Percentiles rank a stretch among this genome's conserved stretches.
Conservation (phyloP, 2,888 invertebrate genomes). For the Lingula anatina region DNA sequence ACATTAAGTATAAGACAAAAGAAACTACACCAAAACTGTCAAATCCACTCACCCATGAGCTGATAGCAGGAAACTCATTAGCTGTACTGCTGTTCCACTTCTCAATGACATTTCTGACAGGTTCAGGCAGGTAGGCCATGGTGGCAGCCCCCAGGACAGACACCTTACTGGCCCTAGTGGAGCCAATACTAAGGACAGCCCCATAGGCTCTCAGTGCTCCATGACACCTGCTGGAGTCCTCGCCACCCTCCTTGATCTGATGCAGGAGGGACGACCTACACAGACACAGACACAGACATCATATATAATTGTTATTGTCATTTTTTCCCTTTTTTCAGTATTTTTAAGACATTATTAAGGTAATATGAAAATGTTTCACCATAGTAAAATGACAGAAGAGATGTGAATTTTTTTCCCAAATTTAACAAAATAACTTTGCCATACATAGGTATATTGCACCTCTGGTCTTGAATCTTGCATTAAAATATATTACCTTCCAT, state of each 20-base stretch:
- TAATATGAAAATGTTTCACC: not conserved
- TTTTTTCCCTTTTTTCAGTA: no score
- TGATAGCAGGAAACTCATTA: constrained; percentile 57
- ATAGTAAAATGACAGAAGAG: no score
- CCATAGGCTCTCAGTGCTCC: constrained; percentile 45
- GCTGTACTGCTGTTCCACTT: constrained; percentile 60
- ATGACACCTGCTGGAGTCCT: not conserved
- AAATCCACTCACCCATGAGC: constrained; percentile 58
- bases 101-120: constrained; percentile 59
- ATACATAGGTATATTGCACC: no score
- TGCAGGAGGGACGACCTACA: constrained; percentile 57
- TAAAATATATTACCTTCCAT: no score
- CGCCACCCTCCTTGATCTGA: constrained; percentile 22
- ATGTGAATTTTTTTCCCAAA: no score
- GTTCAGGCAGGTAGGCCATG: constrained; percentile 57
- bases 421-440: no score
- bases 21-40: no score
- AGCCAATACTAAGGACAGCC: constrained; percentile 53
- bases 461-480: no score
- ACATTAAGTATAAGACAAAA: no score
- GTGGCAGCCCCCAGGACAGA: constrained; percentile 57
- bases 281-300: constrained; percentile 6
- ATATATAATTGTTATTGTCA: constrained; percentile 9
- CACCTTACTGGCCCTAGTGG: constrained; percentile 48
- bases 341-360: not conserved